A percentile compares a stretch with the other conserved stretches of the same genome.
These are phyloP conservation scores for Diploptera punctata DNA, from an alignment of 2,888 invertebrate species.

Conservation along the genomic window DNA sequence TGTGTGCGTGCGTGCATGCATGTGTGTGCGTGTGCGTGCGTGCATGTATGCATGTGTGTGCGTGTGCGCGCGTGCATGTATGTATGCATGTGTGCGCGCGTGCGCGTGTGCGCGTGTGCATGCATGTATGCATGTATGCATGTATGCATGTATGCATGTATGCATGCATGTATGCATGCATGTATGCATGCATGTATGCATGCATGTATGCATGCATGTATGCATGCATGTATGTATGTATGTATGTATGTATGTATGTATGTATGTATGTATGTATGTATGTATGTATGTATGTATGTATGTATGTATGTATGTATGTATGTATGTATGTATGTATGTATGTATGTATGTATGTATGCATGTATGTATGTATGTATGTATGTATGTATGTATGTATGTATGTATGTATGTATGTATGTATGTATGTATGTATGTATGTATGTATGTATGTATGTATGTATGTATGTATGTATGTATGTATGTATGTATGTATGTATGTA, in stretches of 20 bases:
- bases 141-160: neutral
- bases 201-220: neutral
- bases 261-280: neutral
- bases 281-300: neutral
- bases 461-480: too few species aligned
- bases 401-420: neutral
- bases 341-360: neutral
- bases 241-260: neutral
- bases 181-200: neutral
- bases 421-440: neutral
- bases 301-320: neutral
- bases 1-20: too few species aligned
- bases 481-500: too few species aligned
- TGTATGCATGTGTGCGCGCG: too few species aligned
- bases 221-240: neutral
- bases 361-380: neutral
- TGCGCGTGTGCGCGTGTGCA: too few species aligned
- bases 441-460: neutral
- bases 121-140: neutral
- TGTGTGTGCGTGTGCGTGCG: too few species aligned
- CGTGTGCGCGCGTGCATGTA: too few species aligned
- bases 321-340: neutral
- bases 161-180: neutral
- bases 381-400: neutral
- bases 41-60: too few species aligned